These are phyloP conservation scores for Elysia crispata DNA, from an alignment of 2,888 invertebrate genomes.

Conservation along the genomic window DNA sequence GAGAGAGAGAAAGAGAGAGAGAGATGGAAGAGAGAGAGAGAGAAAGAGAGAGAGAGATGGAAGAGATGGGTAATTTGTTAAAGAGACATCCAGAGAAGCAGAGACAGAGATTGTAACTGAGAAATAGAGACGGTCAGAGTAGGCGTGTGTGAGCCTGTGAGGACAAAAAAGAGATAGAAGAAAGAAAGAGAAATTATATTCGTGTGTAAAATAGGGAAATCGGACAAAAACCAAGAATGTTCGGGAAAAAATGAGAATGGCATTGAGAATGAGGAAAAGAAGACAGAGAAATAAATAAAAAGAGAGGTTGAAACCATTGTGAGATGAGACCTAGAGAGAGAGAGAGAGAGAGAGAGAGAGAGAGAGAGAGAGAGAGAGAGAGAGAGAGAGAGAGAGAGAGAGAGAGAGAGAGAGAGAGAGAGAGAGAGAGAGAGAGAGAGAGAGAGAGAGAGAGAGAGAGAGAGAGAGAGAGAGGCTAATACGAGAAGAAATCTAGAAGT, in stretches of 20 bases:
- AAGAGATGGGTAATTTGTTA: too few species aligned
- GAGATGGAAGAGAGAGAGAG: background rate
- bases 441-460: constrained; percentile 20
- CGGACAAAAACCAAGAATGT: too few species aligned
- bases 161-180: constrained; percentile 1
- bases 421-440: constrained; percentile 7
- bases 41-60: background rate
- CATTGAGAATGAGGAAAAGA: too few species aligned
- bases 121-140: background rate
- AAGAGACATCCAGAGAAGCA: background rate
- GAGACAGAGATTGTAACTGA: too few species aligned
- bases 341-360: background rate
- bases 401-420: constrained; percentile 3
- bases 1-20: background rate
- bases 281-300: too few species aligned
- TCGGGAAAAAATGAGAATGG: too few species aligned
- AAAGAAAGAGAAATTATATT: background rate
- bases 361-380: background rate
- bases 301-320: too few species aligned
- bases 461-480: background rate
- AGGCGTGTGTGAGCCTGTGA: background rate
- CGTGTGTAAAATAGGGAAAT: too few species aligned
- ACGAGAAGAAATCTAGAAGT: too few species aligned
- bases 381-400: background rate
- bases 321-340: too few species aligned